Base-by-base conservation (phyloP, 2,888 invertebrate genomes). In the Taenaris catops region DNA sequence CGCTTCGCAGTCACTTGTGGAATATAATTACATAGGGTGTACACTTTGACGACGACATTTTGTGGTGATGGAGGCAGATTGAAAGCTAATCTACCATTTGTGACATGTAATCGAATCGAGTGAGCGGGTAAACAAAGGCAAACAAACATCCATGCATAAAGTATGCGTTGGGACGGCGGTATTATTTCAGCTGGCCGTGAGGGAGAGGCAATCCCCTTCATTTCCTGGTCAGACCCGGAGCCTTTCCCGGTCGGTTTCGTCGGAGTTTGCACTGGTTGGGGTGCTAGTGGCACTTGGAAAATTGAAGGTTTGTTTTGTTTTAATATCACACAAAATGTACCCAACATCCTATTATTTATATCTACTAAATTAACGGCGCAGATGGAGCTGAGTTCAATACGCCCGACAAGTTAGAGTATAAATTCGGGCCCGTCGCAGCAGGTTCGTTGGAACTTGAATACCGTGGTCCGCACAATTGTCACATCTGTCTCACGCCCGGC, bases 191-290 rank as follows among this genome's bases (percentile, higher is more conserved):
- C 92, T 4, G 94, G 94, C n/a, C 90, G 88, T 31, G 94, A 94
- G 51, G 91, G 91, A 16, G 92, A 93, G 57, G 84, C 88, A 6
- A 89, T 89, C 4, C 92, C 95, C 0, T 93, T 96, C 76, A 68
- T 96, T 48, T 89, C 90, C 5, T 93, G 91, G 88, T 75, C 89
- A 14, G 94, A 95, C 58, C 91, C 91, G 1, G 89, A 92, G 46
- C 89, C 92, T 2, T 90, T 94, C 66, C 89, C 89, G 5, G 89
- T 96, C 36, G 89, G 89, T 43, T 92, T 91, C 68, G 91, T 94
- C 24, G 96, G 95, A 24, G 90, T 95, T 14, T 94, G 94, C 76
- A 96, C 96, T 25, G 95, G 95, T 27, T 96, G 95, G 94, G 96
- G 96, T 8, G 93, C 95, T 5, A 84, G 78, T 33, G 96, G 96